Base-by-base conservation (phyloP, 2,888 invertebrate genomes). In the Nemapogon koenigi region DNA sequence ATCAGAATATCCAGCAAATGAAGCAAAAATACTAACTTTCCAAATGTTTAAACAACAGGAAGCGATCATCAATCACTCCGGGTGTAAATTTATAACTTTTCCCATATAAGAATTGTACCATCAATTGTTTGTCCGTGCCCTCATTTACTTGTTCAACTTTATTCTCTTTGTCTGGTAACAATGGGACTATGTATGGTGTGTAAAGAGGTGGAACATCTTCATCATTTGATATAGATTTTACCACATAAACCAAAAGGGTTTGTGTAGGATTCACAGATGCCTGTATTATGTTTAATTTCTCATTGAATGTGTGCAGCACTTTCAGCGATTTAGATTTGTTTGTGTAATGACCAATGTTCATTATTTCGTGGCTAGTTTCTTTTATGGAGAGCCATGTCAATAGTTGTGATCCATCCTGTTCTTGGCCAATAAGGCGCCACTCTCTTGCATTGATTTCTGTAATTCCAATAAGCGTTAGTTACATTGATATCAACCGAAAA, bases 371-470 rank as follows among this genome's bases (percentile, higher is more conserved):
- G 10, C 45, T 51, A 17, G 54, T 51, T 16, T 49, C 52, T 27
- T 54, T 55, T n/a, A 49, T 52, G 28, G 72, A 68, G 33, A 71
- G 64, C 90, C 91, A 91, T 16, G 87, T 84, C 19, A 90, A 78
- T 17, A 91, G 59, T 52, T 91, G 76, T 1, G 84, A 83, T 2
- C 89, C 89, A 60, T 90, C 87, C 60, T 87, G 87, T 57, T 92
- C 91, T 62, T 91, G 91, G 0, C 91, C 91, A 46, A 92, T 65
- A 39, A 91, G 73, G 41, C 90, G 85, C 90, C 91, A 91, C 75
- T 91, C 89, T 46, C 85, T 83, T 1, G 88, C 86, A 56, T 82
- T 82, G 44, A 78, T 62, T 46, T 81, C 86, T 86, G 61, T 25
- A 69, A 48, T 41, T 35, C 64, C 39, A 8, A n/a, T n/a, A n/a